Evolutionary conservation across 2,797 vertebrate genomes (phyloP), one percentile per base, ranked within the genome.

Genomic region (Paedocypris micromegethes): DNA sequence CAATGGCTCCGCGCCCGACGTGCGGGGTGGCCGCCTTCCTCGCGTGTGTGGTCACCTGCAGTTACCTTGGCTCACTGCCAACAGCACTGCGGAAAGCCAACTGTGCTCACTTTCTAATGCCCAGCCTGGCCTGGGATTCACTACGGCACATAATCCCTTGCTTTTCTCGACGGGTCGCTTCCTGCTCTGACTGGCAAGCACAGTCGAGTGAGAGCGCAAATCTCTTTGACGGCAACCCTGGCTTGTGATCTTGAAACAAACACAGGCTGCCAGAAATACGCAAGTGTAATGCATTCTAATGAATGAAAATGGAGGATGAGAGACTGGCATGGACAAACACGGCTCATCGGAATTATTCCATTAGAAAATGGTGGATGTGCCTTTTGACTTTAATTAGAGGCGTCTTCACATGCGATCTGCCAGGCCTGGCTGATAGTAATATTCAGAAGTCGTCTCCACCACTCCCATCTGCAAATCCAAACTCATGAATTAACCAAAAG

Each of bases 361-460:
- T 86, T 86, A 84, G 83, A 86, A 85, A 83, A 82, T 76, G 83
- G 82, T 84, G 84, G 77, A 81, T 83, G 86, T 84, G 86, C 79
- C 83, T 86, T 86, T 84, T 75, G 72, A 75, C 76, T 53, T 49
- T 86, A 87, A 88, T 88, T 83, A 86, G 81, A 75, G 68, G 67
- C 72, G 74, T 60, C 82, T 78, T 83, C 78, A 57, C 73, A 57
- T 64, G 83, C 23, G 80, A 84, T 78, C 83, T 73, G 67, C 68
- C 48, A 77, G 68, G 69, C 80, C 81, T 38, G 3, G 51, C 48
- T 63, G 49, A 53, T 66, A 38, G 54, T 57, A 64, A 70, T 63
- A 70, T 70, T 57, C 57, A 64, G 51, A 81, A 87, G 85, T 85
- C 82, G 85, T 84, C 80, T 80, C 52, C 45, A 58, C 44, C 23